These are phyloP conservation scores for Myanophis thanlyinensis DNA, from an alignment of 2,113 vertebrate genomes.

Conservation along the genomic window DNA sequence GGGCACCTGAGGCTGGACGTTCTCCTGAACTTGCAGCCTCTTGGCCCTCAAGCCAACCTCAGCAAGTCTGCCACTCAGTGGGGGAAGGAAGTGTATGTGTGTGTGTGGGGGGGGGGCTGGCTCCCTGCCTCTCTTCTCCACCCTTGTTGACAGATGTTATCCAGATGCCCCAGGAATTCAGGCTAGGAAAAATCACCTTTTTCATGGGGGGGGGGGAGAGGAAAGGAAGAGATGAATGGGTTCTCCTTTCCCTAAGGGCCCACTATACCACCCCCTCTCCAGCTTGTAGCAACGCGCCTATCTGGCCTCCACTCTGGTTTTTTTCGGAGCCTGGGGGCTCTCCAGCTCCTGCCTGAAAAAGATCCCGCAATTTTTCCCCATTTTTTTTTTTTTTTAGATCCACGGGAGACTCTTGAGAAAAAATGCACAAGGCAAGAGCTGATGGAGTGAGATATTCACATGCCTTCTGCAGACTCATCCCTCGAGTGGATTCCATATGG, in stretches of 20 bases:
- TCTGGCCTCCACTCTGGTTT: conserved; percentile 62
- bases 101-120: conserved; percentile 3
- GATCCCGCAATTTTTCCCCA: conserved; percentile 42
- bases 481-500: neutral
- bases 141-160: conserved; percentile 69
- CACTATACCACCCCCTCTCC: conserved; percentile 70
- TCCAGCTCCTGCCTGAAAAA: conserved; percentile 57
- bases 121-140: neutral
- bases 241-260: conserved; percentile 58
- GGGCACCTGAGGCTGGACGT: neutral
- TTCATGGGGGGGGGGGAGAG: conserved; percentile 1
- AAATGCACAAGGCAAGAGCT: neutral
- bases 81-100: conserved; percentile 21
- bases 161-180: conserved; percentile 79
- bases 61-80: conserved; percentile 12
- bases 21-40: neutral
- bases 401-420: neutral
- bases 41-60: neutral
- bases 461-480: neutral
- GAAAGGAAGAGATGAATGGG: conserved; percentile 44
- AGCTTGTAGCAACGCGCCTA: conserved; percentile 74
- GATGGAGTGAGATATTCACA: neutral
- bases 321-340: conserved; percentile 74
- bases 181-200: conserved; percentile 23
- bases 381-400: conserved; percentile 32